Base-by-base conservation (phyloP, 2,797 vertebrate genomes). In the Nasua narica region DNA sequence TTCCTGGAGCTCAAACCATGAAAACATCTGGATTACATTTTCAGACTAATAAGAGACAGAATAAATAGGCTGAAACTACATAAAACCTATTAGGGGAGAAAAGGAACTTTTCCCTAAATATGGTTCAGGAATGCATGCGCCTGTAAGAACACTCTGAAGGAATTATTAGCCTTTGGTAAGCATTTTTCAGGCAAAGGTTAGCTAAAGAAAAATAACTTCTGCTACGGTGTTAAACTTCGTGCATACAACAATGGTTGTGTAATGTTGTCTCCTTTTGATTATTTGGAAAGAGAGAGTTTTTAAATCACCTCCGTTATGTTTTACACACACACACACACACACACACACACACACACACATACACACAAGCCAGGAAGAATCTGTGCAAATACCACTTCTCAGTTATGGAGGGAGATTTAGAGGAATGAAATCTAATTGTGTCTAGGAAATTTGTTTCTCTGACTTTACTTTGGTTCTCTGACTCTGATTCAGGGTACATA, bases 1-100 rank as follows among this genome's bases (percentile, higher is more conserved):
- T 95, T 84, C 18, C 60, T 97, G 88, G 67, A 96, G 87, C 60
- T 87, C 88, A 81, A 94, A 96, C 72, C 11, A 37, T 65, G 50
- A 74, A 90, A 97, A 98, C 96, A 98, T 93, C 87, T 97, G 97
- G 97, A 96, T 37, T 96, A 88, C 78, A 98, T 97, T 97, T 43
- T 50, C 76, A 2, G 52, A 93, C 35, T 87, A 96, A 95, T 50
- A 92, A 91, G 89, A 21, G 65, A 88, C 60, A 90, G 92, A 97
- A 96, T 86, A 89, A 93, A 96, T 96, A 90, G 91, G 43, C 78
- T 97, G 87, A 97, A 98, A 94, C 76, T 97, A 84, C 78, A 93
- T 90, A 93, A 96, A 97, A 97, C 84, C 25, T 11, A 91, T 46
- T 84, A 96, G 43, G 72, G 90, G 43, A 93, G 58, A 94, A 70